A percentile compares a stretch with the other conserved stretches of the same genome.
Evolutionary conservation across 2,888 invertebrate species (phyloP).

Genomic region (Drosophila helvetica): DNA sequence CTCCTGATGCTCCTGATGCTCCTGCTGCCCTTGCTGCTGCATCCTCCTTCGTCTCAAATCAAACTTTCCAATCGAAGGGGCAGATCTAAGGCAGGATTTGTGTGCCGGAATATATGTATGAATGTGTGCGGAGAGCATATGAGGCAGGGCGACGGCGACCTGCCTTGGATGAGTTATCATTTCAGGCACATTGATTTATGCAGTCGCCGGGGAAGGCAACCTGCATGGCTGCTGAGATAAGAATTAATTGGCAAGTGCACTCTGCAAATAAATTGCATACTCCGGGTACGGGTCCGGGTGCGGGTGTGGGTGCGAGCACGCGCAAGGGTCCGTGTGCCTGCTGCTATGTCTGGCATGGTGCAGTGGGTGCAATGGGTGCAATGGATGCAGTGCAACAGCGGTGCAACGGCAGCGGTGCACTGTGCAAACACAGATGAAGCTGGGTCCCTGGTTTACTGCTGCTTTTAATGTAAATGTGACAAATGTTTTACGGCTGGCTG

Average conservation of each 20-base stretch:
- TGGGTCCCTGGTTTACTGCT: constrained; percentile 26
- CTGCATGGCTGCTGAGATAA: constrained; percentile 74
- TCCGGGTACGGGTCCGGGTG: constrained; percentile 2
- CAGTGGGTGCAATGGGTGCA: neutral
- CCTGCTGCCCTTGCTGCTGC: neutral
- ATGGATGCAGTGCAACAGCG: constrained; percentile 4
- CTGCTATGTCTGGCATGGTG: neutral
- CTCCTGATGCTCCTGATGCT: neutral
- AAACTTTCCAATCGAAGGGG: constrained; percentile 31
- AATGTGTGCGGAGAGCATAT: constrained; percentile 1
- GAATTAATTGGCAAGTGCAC: constrained; percentile 78
- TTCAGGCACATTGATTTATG: constrained; percentile 73
- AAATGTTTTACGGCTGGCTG: constrained; percentile 78
- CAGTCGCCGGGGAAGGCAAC: constrained; percentile 63
- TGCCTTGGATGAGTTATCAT: constrained; percentile 72
- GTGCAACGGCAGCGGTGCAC: neutral
- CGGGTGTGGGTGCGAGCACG: too few relatives aligned
- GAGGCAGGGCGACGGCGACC: neutral
- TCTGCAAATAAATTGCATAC: constrained; percentile 72
- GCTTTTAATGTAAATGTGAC: constrained; percentile 79
- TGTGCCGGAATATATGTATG: constrained; percentile 33
- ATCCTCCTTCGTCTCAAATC: constrained; percentile 15
- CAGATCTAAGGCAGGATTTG: constrained; percentile 41
- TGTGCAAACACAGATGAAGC: constrained; percentile 35
- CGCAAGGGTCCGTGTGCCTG: neutral